Evolutionary conservation across 1,140 invertebrate genomes (phyloP).

Genomic region (Drosophila truncata): DNA sequence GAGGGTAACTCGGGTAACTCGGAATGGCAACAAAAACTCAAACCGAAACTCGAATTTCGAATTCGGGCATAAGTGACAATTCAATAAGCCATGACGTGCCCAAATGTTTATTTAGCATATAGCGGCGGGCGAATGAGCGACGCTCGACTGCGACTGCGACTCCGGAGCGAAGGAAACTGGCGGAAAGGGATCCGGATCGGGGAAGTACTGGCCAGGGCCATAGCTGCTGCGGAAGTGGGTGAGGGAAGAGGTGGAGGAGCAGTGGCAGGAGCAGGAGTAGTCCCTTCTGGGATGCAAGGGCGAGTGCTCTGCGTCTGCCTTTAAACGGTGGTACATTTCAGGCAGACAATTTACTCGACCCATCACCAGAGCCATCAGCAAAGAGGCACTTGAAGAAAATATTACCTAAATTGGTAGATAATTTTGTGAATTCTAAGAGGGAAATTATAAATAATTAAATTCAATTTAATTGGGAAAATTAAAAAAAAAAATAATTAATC

Average conservation of each 20-base stretch:
- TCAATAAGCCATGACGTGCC: conserved; percentile 84
- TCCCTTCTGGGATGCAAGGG: conserved; percentile 7
- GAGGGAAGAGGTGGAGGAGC: conserved; percentile 8
- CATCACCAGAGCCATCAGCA: conserved; percentile 41
- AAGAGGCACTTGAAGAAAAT: conserved; percentile 1
- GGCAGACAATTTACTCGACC: conserved; percentile 76
- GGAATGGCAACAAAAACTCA: conserved; percentile 71
- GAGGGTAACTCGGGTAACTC: conserved; percentile 10
- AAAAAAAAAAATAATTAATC: too few species aligned
- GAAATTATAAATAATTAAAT: neutral
- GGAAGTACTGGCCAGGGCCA: conserved; percentile 14
- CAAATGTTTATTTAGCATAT: conserved; percentile 84
- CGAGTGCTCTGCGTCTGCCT: conserved; percentile 59
- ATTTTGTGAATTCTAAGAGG: neutral
- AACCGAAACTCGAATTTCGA: conserved; percentile 58
- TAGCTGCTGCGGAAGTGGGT: conserved; percentile 52
- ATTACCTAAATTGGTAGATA: neutral
- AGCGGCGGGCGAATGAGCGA: conserved; percentile 80
- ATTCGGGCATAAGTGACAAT: conserved; percentile 84
- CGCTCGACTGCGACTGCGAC: conserved; percentile 53
- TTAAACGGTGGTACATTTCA: conserved; percentile 78
- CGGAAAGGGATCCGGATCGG: conserved; percentile 14
- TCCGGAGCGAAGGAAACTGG: conserved; percentile 2
- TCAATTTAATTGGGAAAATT: neutral
- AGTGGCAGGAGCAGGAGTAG: conserved; percentile 29